Evolutionary conservation across 2,113 vertebrate species (phyloP), one percentile per base, ranked within the genome.

Genomic region (Petroica traversi): DNA sequence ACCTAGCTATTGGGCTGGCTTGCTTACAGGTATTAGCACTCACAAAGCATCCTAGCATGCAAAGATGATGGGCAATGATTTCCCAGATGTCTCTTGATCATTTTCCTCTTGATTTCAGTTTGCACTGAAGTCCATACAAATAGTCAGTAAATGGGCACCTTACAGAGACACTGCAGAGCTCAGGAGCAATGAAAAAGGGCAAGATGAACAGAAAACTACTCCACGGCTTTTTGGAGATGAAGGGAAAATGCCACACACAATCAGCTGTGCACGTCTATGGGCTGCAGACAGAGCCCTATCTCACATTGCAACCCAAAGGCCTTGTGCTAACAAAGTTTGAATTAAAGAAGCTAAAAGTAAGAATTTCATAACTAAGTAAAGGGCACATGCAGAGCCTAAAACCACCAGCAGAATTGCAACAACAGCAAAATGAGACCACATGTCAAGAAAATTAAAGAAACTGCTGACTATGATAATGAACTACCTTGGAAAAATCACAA

Each of bases 201-300:
- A 74, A 48, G 38, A 91, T 69, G 52, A 92, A 48, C 31, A 63
- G 15, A 77, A 19, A 93, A 64, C 40, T 66, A 38, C 40, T 26
- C 38, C 43, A 12, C 6, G 66, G n/a, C 38, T 95, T 75, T 51
- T 43, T 9, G 2, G n/a, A 77, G 17, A 43, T 10, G 10, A 85
- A 74, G 19, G 34, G 45, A 68, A 83, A 89, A 77, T 34, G 38
- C 28, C 68, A 66, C 33, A n/a, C 0, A 0, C 51, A 34, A 58
- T 49, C 58, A 71, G 11, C 26, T 43, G 12, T 2, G 0, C 19
- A 8, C 0, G 1, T 13, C 51, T 31, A 2, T 3, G 19, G 28
- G 19, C 36, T 62, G 13, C 46, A 49, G 14, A 12, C 33, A 26
- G 4, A 7, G 38, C 26, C 45, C n/a, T 48, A 17, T 2, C 28